Conservation (phyloP, 2,888 invertebrate species). For the Agrochola lychnidis region DNA sequence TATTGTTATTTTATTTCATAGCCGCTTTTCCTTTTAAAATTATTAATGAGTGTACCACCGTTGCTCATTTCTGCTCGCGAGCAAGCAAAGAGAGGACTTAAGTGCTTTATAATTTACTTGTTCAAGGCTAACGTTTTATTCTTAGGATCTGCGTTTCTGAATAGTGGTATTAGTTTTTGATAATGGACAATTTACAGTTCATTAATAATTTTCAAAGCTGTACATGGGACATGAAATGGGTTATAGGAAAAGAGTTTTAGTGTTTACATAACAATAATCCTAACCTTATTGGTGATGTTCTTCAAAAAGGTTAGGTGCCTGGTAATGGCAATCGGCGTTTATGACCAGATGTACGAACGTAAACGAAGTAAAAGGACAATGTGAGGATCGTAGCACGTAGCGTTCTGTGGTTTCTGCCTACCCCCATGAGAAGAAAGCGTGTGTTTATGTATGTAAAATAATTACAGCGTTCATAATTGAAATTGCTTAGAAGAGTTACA, state of each 20-base stretch:
- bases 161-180: slow-evolving; percentile 26
- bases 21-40: slow-evolving; percentile 65
- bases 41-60: slow-evolving; percentile 66
- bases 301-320: neutral
- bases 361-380: neutral
- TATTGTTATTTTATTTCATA: slow-evolving; percentile 71
- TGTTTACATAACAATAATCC: neutral
- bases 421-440: neutral
- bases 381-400: neutral
- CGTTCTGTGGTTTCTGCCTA: neutral
- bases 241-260: neutral
- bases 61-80: slow-evolving; percentile 53
- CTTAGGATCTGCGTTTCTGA: slow-evolving; percentile 36
- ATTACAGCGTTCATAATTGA: neutral
- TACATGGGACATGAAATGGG: neutral
- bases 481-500: neutral
- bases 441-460: neutral
- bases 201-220: slow-evolving; percentile 5
- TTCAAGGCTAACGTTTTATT: slow-evolving; percentile 40
- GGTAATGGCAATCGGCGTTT: neutral
- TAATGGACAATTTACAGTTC: slow-evolving; percentile 8
- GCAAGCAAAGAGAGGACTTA: slow-evolving; percentile 41
- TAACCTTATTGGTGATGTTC: neutral
- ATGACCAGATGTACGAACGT: neutral
- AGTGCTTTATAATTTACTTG: slow-evolving; percentile 60